These are phyloP conservation scores for Molorchus minor DNA, from an alignment of 2,888 invertebrate species.

Conservation along the genomic window DNA sequence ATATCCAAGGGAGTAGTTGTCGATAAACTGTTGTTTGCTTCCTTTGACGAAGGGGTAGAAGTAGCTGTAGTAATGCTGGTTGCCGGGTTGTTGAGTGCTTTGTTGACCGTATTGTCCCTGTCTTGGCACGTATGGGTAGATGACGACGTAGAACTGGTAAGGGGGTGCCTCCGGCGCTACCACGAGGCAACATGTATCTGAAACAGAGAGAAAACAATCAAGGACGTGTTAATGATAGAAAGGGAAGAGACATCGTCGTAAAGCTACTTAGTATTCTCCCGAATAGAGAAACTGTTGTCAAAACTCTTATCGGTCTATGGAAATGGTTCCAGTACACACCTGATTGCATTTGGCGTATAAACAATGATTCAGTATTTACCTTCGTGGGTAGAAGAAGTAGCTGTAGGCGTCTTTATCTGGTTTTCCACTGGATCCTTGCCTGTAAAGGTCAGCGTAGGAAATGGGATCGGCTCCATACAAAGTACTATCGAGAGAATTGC, in stretches of 20 bases:
- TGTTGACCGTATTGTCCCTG: constrained; percentile 38
- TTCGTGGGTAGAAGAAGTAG: constrained; percentile 75
- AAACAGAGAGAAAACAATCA: constrained; percentile 27
- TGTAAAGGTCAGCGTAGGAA: constrained; percentile 71
- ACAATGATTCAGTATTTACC: constrained; percentile 52
- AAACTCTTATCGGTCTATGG: no score
- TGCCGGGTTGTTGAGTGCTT: constrained; percentile 57
- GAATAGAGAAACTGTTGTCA: no score
- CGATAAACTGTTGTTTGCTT: constrained; percentile 55
- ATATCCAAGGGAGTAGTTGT: constrained; percentile 75
- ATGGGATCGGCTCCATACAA: constrained; percentile 72
- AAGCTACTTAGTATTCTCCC: no score
- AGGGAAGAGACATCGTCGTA: no score
- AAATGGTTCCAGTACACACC: no score
- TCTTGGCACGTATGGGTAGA: constrained; percentile 62
- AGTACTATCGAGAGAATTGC: constrained; percentile 73
- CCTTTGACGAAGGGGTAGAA: constrained; percentile 15
- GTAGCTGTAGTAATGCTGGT: constrained; percentile 1
- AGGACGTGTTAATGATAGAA: no score
- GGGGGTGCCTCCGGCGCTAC: constrained; percentile 71
- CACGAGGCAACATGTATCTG: constrained; percentile 74
- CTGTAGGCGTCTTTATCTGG: no score
- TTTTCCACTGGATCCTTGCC: no score
- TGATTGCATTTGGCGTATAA: no score
- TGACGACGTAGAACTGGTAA: constrained; percentile 65